A percentile compares a stretch with the other conserved stretches of the same genome.
These are phyloP conservation scores for Lepus americanus DNA, from an alignment of 2,113 vertebrate species.

Conservation along the genomic window DNA sequence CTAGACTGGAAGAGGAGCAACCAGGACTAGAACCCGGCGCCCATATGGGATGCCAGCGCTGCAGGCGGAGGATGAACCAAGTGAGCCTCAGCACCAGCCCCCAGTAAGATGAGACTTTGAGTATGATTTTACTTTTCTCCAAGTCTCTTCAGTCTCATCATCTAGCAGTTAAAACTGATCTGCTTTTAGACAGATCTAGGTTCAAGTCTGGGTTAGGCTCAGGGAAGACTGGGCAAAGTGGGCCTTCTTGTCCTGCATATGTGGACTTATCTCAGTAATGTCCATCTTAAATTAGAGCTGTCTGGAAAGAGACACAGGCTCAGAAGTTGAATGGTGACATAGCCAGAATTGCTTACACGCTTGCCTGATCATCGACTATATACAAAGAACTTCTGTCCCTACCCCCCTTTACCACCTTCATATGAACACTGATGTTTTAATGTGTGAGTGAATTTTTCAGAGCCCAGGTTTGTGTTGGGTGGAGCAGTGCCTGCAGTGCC, in stretches of 20 bases:
- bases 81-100: no score
- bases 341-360: conserved; percentile 13
- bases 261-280: background rate
- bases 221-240: background rate
- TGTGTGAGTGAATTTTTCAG: background rate
- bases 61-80: no score
- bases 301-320: background rate
- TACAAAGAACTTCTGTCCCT: background rate
- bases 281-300: background rate
- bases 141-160: background rate
- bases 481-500: background rate
- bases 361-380: background rate
- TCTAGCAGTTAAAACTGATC: background rate
- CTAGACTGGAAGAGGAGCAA: no score
- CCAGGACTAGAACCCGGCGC: no score
- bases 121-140: background rate
- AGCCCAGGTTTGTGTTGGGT: background rate
- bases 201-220: background rate
- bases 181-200: background rate
- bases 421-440: conserved; percentile 22
- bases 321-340: background rate
- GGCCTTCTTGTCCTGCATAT: background rate
- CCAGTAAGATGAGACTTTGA: background rate
- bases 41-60: no score
- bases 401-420: background rate